Evolutionary conservation across 2,113 vertebrate genomes (phyloP), one percentile per base, ranked within the genome.

Genomic region (Plotosus lineatus): DNA sequence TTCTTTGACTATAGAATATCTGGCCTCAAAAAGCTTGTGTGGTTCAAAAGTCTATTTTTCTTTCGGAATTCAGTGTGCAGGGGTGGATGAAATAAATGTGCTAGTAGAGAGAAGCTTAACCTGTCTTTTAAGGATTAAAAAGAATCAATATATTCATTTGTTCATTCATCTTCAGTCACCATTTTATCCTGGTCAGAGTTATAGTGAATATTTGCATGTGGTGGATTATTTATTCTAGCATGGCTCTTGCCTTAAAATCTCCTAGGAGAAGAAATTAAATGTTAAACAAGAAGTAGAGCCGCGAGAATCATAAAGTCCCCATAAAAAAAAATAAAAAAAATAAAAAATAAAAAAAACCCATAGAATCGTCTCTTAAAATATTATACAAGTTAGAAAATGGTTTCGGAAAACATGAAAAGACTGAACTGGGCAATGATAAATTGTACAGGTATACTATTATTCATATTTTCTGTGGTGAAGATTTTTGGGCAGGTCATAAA

Each of bases 91-190:
- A 40, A n/a, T 66, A 40, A 66, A 42, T 6, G 36, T 1, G 36
- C 38, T 63, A 63, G 17, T 33, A 38, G 17, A 65, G 19, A 31
- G 36, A 36, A 63, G 8, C 17, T 19, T 17, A 36, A 38, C 31
- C 33, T 38, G 19, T 65, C 33, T 38, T 65, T 65, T 23, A 21
- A 36, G 38, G 17, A 36, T 65, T 26, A 65, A 61, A 21, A 65
- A 33, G 15, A 38, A 65, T 63, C 60, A 63, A 63, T 65, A 36
- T 65, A 36, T 65, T 65, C 8, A 38, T 65, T 65, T 65, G 33
- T 36, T 38, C 33, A 65, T 65, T 65, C 33, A 11, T 65, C 19
- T 38, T 65, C 61, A 65, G 33, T 65, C 8, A 38, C 61, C 33
- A 21, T 1, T 23, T 65, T 65, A 38, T 65, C 61, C 33, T 65